Base-by-base conservation (phyloP, 2,888 invertebrate genomes). In the Cataglyphis altisquamis region DNA sequence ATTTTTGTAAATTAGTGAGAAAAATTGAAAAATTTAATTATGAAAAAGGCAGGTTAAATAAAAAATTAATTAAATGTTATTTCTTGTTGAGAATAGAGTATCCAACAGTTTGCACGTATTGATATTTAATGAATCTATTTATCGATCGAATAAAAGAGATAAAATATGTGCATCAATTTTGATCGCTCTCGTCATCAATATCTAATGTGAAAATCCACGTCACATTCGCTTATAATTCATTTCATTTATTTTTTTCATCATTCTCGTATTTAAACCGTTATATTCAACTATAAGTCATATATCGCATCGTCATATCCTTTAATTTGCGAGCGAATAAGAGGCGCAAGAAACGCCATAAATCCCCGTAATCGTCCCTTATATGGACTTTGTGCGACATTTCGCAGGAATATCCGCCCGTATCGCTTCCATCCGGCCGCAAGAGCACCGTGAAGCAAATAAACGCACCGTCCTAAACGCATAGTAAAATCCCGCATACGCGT, bases 361-460 rank as follows among this genome's bases (percentile, higher is more conserved):
- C 36, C 18, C 12, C 32, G 12, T 72, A 80, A 80, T 80, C 45
- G 78, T 36, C 45, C 15, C 21, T 80, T 70, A 70, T 60, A 70
- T 36, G 72, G 72, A 70, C 78, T 36, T 45, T 36, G 45, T 45
- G 45, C n/a, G 72, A 57, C 78, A 80, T 80, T 80, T 45, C 60
- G 45, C 41, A 18, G 60, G 9, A 45, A 80, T 70, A 80, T 70
- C 72, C 36, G 60, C 3, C 72, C 72, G 32, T 62, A 78, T 70
- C 72, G 72, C 9, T 55, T 60, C 4, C 15, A 12, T 18, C 57
- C 21, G 57, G 18, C 32, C 70, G 70, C 57, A 68, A 57, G 21
- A 15, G 78, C 70, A 29, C 57, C 60, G 72, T 70, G 78, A 80
- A 72, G 78, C 78, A 36, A 72, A 80, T 80, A 80, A 80, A 52